phyloP scores from a whole-genome alignment of 53 echinoderm and acorn worm genomes.

The Glandiceps talaboti region DNA sequence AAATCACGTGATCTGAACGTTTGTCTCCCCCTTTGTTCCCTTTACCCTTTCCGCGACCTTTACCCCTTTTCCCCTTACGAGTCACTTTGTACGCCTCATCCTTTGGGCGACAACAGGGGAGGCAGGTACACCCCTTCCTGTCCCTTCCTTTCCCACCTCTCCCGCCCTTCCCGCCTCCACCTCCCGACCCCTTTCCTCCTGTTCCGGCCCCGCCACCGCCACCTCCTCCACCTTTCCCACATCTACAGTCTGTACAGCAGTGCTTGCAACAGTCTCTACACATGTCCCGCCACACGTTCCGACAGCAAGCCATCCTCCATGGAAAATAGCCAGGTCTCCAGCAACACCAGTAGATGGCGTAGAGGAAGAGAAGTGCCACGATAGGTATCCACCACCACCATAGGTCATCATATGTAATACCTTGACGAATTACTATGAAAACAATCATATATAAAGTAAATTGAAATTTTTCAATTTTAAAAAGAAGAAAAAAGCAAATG shows the following conservation, averaged over 20 bases:
- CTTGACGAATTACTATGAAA: not conserved
- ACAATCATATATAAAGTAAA: too few species aligned
- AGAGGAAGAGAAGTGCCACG: slow-evolving; percentile 11
- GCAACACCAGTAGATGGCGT: slow-evolving; percentile 39
- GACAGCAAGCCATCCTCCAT: slow-evolving; percentile 42
- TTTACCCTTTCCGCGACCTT: not conserved
- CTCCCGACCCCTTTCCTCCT: not conserved
- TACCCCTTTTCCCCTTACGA: not conserved
- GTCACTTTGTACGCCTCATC: slow-evolving; percentile 11
- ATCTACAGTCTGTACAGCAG: slow-evolving; percentile 9
- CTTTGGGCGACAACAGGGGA: not conserved
- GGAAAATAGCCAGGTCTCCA: slow-evolving; percentile 53
- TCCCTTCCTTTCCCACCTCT: not conserved
- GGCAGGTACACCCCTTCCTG: not conserved
- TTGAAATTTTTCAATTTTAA: too few species aligned
- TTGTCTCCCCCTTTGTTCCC: not conserved
- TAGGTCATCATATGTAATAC: slow-evolving; percentile 3
- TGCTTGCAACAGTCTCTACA: slow-evolving; percentile 12
- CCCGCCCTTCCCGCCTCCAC: too few species aligned
- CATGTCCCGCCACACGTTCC: slow-evolving; percentile 28
- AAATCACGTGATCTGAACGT: not conserved
- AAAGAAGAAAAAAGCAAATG: too few species aligned
- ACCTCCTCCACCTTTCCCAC: not conserved
- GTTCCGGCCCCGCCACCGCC: not conserved
- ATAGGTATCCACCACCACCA: slow-evolving; percentile 20